Conservation (phyloP, 2,113 vertebrate species). For the Gasterosteus nipponicus region DNA sequence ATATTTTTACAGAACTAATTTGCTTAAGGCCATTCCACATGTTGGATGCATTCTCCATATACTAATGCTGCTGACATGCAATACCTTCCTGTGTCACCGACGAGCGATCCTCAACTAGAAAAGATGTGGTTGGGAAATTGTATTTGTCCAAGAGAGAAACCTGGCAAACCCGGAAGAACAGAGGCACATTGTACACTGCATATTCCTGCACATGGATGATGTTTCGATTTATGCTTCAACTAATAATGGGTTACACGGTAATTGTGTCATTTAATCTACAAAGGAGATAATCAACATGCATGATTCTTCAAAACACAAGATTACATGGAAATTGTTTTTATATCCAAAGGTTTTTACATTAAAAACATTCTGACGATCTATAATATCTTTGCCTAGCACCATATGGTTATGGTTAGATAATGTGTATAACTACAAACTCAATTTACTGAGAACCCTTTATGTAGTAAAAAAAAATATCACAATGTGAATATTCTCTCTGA, state of each 20-base stretch:
- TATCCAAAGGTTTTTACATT: not conserved
- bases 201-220: not conserved
- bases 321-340: not conserved
- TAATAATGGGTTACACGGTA: too few relatives aligned
- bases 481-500: not conserved
- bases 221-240: not conserved
- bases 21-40: not conserved
- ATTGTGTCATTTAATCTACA: not conserved
- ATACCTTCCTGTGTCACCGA: not conserved
- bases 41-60: not conserved
- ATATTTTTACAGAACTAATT: too few relatives aligned
- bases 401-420: not conserved
- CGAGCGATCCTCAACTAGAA: not conserved
- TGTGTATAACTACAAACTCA: not conserved
- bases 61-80: constrained; percentile 3
- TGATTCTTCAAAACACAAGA: not conserved
- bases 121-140: constrained; percentile 6
- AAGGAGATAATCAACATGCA: not conserved
- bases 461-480: too few relatives aligned
- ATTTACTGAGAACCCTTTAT: not conserved
- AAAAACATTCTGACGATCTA: not conserved
- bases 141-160: not conserved
- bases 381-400: not conserved
- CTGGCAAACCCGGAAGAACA: not conserved
- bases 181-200: not conserved